Evolutionary conservation across 1,140 invertebrate species (phyloP), one percentile per base, ranked within the genome.

Genomic region (Lasioglossum albipes): DNA sequence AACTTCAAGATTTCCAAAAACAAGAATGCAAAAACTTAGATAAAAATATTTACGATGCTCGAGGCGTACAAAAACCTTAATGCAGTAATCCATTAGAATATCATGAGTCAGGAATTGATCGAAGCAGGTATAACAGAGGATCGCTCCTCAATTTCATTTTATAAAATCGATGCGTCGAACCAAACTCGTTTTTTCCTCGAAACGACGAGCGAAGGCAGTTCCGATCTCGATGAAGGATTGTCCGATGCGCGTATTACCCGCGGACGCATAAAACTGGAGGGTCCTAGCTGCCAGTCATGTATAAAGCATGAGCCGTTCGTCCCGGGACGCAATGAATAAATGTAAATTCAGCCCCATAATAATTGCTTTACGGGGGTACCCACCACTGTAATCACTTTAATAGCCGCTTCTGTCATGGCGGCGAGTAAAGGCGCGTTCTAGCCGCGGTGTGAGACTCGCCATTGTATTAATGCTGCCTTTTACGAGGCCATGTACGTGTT

Each of bases 381-480:
- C 81, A 89, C 84, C 85, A 80, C 72, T 84, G 85, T 90, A 91
- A 91, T 91, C 90, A 91, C 89, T 90, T 90, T 90, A 91, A 91
- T 89, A 88, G 88, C 89, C 84, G 81, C 86, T 85, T 91, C 88
- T 89, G 85, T 89, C 86, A 66, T 68, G 78, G 70, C 57, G 57
- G 57, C 20, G 52, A 45, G 27, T 13, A 52, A 27, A 61, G 54
- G 67, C 49, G 54, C 66, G 75, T 75, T 72, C 85, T 77, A 80
- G 83, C 74, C 70, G 59, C 57, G 36, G 59, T 69, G 68, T 64
- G 79, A 54, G 52, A 84, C 77, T 72, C 67, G 61, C 62, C 73
- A 18, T 81, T 73, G 72, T 69, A 81, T 85, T 88, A 88, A 88
- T 83, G 84, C 61, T n/a, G 70, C 69, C 64, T 83, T 85, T 88